phyloP scores from a whole-genome alignment of 2,888 invertebrate genomes.

The Teinopalpus imperialis region DNA sequence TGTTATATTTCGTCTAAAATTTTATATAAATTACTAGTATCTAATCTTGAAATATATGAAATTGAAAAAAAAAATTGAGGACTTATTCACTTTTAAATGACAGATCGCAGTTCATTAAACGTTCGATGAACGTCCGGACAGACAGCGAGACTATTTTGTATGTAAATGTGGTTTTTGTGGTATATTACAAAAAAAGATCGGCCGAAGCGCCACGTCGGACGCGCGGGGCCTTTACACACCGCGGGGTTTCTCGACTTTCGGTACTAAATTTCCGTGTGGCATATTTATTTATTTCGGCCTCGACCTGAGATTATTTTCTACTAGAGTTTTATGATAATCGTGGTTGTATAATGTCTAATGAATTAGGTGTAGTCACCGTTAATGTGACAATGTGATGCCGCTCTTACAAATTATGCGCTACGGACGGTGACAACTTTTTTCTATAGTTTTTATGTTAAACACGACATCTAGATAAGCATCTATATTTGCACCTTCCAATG shows the following conservation, averaged over 20 bases:
- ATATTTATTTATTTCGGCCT: constrained; percentile 66
- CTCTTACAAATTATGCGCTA: constrained; percentile 32
- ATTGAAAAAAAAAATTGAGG: no score
- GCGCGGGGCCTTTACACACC: constrained; percentile 68
- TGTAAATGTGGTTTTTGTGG: constrained; percentile 46
- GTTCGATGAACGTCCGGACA: constrained; percentile 19
- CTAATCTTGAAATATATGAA: no score
- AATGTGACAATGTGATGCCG: constrained; percentile 50
- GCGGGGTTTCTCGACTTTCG: constrained; percentile 58
- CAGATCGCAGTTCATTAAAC: not conserved
- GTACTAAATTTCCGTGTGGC: constrained; percentile 73
- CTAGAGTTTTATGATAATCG: constrained; percentile 76
- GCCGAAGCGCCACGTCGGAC: constrained; percentile 64
- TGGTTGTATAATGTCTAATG: constrained; percentile 65
- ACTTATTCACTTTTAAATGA: not conserved
- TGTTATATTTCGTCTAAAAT: no score
- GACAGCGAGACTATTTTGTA: constrained; percentile 31
- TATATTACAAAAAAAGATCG: constrained; percentile 50
- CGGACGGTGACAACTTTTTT: constrained; percentile 40
- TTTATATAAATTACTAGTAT: no score
- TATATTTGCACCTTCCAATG: constrained; percentile 33
- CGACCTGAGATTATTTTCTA: constrained; percentile 71
- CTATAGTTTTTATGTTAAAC: constrained; percentile 27
- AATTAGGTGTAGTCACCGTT: constrained; percentile 56
- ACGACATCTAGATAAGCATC: constrained; percentile 37